A percentile compares a stretch with the other conserved stretches of the same genome.
Conservation (phyloP, 2,113 vertebrate species). For the Mustelus asterias region DNA sequence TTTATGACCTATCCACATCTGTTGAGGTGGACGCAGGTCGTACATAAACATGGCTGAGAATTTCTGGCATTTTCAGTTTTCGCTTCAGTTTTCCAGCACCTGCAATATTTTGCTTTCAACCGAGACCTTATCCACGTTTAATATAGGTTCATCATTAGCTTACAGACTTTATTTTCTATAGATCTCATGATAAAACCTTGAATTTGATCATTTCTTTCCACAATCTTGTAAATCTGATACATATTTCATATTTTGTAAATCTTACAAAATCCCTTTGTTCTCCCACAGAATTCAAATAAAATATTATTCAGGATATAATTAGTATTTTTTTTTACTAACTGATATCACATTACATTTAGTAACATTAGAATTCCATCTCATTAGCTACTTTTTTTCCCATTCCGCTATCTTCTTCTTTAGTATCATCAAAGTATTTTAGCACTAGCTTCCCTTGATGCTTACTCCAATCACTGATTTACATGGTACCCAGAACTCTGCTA, state of each 20-base stretch:
- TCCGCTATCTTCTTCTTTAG: neutral
- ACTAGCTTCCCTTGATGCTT: neutral
- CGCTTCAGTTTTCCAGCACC: neutral
- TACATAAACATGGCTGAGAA: neutral
- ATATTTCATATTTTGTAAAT: neutral
- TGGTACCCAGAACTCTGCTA: neutral
- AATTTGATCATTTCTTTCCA: neutral
- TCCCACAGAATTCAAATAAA: neutral
- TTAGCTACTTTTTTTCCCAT: neutral
- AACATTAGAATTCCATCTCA: neutral
- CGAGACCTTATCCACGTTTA: neutral
- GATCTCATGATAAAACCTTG: neutral
- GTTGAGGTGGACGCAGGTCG: too few species aligned
- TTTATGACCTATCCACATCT: neutral
- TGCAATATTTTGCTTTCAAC: neutral
- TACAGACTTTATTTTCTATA: neutral
- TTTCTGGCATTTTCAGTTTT: neutral
- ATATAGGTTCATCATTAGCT: neutral
- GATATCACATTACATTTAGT: neutral
- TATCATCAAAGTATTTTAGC: neutral
- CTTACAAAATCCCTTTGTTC: neutral
- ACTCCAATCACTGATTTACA: neutral
- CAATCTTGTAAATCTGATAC: neutral
- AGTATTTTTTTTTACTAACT: neutral
- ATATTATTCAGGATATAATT: neutral